These are phyloP conservation scores for Alitta virens DNA, from an alignment of 2,888 invertebrate genomes.

Conservation along the genomic window DNA sequence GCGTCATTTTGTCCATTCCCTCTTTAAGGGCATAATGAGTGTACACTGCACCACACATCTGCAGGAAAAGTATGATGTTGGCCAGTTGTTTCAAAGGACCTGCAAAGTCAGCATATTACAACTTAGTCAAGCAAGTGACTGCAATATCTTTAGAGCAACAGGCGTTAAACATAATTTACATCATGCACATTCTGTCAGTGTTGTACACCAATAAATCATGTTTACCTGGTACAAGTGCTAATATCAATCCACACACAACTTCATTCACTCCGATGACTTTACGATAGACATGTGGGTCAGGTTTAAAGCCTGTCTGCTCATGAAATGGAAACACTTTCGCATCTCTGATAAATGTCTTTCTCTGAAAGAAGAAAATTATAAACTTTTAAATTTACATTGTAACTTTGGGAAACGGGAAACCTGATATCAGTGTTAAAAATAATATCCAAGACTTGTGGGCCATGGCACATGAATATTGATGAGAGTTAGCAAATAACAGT, in stretches of 20 bases:
- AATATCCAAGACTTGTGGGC: no score
- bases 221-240: slow-evolving; percentile 53
- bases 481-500: no score
- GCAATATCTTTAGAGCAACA: no score
- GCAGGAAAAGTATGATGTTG: slow-evolving; percentile 76
- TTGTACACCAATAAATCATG: no score
- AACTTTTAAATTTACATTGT: neutral
- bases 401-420: neutral
- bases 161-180: no score
- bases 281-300: slow-evolving; percentile 52
- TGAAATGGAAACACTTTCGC: slow-evolving; percentile 55
- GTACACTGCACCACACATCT: slow-evolving; percentile 88
- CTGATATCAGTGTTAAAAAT: no score
- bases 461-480: no score
- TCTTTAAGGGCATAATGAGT: slow-evolving; percentile 62
- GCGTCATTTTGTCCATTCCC: slow-evolving; percentile 54
- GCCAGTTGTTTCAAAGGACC: slow-evolving; percentile 82
- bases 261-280: slow-evolving; percentile 52
- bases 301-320: slow-evolving; percentile 51
- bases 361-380: slow-evolving; percentile 37
- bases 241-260: slow-evolving; percentile 52
- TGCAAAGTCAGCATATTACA: slow-evolving; percentile 52
- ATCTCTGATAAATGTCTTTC: slow-evolving; percentile 53
- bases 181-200: no score
- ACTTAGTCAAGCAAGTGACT: no score